Base-by-base conservation (phyloP, 2,888 invertebrate species). In the Epinotia demarniana region DNA sequence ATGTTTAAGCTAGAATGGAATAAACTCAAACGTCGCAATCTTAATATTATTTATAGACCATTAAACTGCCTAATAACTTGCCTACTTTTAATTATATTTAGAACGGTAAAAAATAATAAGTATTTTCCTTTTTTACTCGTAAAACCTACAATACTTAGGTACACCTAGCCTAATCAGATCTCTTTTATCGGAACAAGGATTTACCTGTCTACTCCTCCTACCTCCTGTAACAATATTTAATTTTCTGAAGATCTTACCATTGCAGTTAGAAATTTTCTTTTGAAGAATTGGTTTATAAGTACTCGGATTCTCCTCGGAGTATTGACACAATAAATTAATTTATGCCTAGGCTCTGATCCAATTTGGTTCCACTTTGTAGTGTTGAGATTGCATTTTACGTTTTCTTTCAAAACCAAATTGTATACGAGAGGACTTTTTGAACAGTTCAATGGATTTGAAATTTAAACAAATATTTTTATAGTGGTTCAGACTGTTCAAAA, bases 171-270 rank as follows among this genome's bases (percentile, higher is more conserved):
- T 11, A 27, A 27, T n/a, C 27, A 49, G n/a, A 19, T 66, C 11
- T 11, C 82, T 79, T 82, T 85, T 83, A 23, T 82, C 76, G 69
- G 79, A 80, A 81, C 85, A 86, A 87, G 85, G 77, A 78, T 83
- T 85, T 86, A 84, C 81, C 72, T 77, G 27, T 79, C 81, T 79
- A 78, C 77, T 80, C 82, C 84, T 80, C 77, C 77, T n/a, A n/a
- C 83, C 83, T 84, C 82, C 79, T 81, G 80, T 83, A 84, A 84
- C 78, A 75, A 77, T 83, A 85, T 86, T 84, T 82, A 79, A 80
- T 83, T 81, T 79, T 74, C 78, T 77, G 62, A 78, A 78, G 78
- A 73, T 58, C 77, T 81, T 79, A 78, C 77, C 61, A 61, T 79
- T 79, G 80, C 79, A 79, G 77, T 79, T 80, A 80, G 77, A 68